These are phyloP conservation scores for Lamellibrachia satsuma DNA, from an alignment of 2,888 invertebrate species.

Conservation along the genomic window DNA sequence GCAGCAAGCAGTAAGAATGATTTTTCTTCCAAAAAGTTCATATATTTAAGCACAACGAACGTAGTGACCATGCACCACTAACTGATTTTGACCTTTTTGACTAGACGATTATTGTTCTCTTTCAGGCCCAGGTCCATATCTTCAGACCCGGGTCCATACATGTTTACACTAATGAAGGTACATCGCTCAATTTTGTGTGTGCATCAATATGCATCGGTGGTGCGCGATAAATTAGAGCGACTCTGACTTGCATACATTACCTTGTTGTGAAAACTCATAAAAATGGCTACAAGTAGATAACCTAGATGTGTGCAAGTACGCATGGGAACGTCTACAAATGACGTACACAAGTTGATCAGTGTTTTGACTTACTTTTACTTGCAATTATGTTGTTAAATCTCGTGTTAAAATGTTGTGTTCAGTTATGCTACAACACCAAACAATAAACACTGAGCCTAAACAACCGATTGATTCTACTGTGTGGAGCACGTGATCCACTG, in stretches of 20 bases:
- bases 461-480: background rate
- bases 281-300: background rate
- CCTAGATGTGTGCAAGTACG: background rate
- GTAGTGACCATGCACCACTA: too few relatives aligned
- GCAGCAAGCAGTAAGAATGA: too few relatives aligned
- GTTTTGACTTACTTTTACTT: background rate
- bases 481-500: background rate
- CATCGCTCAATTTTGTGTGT: too few relatives aligned
- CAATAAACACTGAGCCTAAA: background rate
- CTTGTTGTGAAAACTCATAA: background rate
- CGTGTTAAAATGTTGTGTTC: background rate
- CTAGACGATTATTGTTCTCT: background rate
- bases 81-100: too few relatives aligned
- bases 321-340: too few relatives aligned
- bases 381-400: too few relatives aligned
- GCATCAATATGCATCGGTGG: background rate
- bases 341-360: background rate
- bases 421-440: background rate
- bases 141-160: background rate
- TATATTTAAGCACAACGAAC: too few relatives aligned
- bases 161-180: too few relatives aligned
- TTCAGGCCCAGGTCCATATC: background rate
- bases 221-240: background rate
- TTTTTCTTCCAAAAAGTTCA: too few relatives aligned
- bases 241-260: background rate